phyloP scores from a whole-genome alignment of 2,888 invertebrate genomes.

The Steinernema carpocapsae region DNA sequence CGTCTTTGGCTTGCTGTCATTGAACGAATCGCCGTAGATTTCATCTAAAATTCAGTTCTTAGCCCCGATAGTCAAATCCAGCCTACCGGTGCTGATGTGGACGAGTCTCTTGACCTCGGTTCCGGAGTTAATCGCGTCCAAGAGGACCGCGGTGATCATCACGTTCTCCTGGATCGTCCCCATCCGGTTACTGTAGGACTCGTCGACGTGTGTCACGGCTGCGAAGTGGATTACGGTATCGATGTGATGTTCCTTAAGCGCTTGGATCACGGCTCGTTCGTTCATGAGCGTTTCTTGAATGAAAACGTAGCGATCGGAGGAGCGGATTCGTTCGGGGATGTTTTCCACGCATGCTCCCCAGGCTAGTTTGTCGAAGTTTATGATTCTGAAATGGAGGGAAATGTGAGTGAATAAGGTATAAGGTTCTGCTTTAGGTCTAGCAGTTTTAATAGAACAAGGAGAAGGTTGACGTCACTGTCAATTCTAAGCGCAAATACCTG shows the following conservation, averaged over 20 bases:
- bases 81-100: slow-evolving; percentile 64
- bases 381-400: too few species aligned
- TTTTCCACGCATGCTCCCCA: slow-evolving; percentile 59
- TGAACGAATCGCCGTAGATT: slow-evolving; percentile 69
- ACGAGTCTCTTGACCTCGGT: slow-evolving; percentile 61
- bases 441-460: too few species aligned
- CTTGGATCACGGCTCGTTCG: slow-evolving; percentile 50
- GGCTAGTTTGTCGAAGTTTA: slow-evolving; percentile 66
- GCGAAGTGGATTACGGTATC: slow-evolving; percentile 68
- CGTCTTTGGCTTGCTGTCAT: slow-evolving; percentile 60
- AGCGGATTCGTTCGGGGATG: slow-evolving; percentile 43
- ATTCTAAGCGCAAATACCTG: too few species aligned
- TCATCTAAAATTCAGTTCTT: too few species aligned
- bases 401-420: too few species aligned
- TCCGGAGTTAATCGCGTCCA: slow-evolving; percentile 63
- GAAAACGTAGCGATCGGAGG: slow-evolving; percentile 59
- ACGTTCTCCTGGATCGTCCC: slow-evolving; percentile 68
- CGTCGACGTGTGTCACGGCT: slow-evolving; percentile 68
- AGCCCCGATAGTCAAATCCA: too few species aligned
- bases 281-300: slow-evolving; percentile 61
- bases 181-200: slow-evolving; percentile 67
- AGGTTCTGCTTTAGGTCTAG: too few species aligned
- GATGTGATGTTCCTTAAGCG: slow-evolving; percentile 56
- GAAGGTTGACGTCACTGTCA: too few species aligned
- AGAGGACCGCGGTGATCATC: slow-evolving; percentile 64